phyloP scores from a whole-genome alignment of 1,140 invertebrate species.

The Ylistrum balloti region DNA sequence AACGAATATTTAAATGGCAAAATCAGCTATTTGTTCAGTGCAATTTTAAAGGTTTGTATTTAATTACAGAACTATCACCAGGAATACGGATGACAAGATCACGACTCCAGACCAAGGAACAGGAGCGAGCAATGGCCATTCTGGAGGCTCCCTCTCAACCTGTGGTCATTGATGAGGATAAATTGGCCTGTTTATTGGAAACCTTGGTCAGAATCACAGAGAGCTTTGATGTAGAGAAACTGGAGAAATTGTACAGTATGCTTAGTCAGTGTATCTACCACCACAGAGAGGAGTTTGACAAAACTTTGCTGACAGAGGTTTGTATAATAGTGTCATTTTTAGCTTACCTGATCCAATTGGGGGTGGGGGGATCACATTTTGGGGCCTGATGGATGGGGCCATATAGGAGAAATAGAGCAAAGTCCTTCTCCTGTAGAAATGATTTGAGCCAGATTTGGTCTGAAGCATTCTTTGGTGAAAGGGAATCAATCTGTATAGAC shows the following conservation, averaged over 20 bases:
- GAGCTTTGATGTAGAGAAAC: slow-evolving; percentile 75
- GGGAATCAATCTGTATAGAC: no score
- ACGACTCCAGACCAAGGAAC: slow-evolving; percentile 62
- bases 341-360: no score
- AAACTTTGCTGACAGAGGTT: slow-evolving; percentile 72
- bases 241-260: slow-evolving; percentile 80
- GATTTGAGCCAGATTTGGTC: no score
- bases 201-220: slow-evolving; percentile 76
- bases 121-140: slow-evolving; percentile 64
- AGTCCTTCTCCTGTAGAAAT: no score
- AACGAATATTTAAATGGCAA: no score
- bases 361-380: no score
- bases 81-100: slow-evolving; percentile 64
- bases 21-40: no score
- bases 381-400: no score
- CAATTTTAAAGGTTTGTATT: slow-evolving; percentile 22
- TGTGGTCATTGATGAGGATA: slow-evolving; percentile 63
- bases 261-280: slow-evolving; percentile 78
- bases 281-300: slow-evolving; percentile 76
- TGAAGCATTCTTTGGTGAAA: no score
- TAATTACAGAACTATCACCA: slow-evolving; percentile 54
- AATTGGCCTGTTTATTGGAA: slow-evolving; percentile 72
- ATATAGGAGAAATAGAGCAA: no score
- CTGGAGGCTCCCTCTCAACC: slow-evolving; percentile 60
- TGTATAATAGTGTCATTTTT: not conserved